Conservation (phyloP, 2,888 invertebrate genomes). For the Aphrophora alni region DNA sequence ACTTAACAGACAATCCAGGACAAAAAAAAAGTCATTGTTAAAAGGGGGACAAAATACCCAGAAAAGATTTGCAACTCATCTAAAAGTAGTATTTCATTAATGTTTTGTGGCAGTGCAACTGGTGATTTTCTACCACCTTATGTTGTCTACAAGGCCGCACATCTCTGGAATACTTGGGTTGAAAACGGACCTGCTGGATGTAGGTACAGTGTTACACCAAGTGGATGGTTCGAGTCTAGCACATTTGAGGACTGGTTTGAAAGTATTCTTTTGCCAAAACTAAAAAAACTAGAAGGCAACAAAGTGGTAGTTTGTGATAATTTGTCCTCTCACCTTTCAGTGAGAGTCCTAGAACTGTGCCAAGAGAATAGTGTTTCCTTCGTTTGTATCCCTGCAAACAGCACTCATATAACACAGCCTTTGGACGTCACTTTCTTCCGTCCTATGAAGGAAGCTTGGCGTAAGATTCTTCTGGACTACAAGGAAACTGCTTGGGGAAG, state of each 20-base stretch:
- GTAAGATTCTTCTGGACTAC: slow-evolving; percentile 36
- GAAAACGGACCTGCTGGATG: slow-evolving; percentile 54
- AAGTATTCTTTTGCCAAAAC: neutral
- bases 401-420: slow-evolving; percentile 44
- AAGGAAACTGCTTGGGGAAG: slow-evolving; percentile 16
- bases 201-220: slow-evolving; percentile 55
- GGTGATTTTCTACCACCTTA: slow-evolving; percentile 56
- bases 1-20: slow-evolving; percentile 29
- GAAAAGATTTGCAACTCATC: slow-evolving; percentile 26
- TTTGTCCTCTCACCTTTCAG: slow-evolving; percentile 48
- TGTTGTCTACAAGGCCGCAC: slow-evolving; percentile 56
- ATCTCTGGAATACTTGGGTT: slow-evolving; percentile 56
- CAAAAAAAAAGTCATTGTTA: slow-evolving; percentile 4
- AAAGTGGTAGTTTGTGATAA: slow-evolving; percentile 48
- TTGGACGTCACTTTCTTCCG: slow-evolving; percentile 48
- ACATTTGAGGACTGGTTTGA: slow-evolving; percentile 53
- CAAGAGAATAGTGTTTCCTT: slow-evolving; percentile 45
- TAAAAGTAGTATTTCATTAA: slow-evolving; percentile 54
- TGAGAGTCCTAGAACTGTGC: slow-evolving; percentile 49
- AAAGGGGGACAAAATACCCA: slow-evolving; percentile 25
- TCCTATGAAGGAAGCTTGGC: slow-evolving; percentile 38
- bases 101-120: slow-evolving; percentile 56
- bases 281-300: neutral
- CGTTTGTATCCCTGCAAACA: slow-evolving; percentile 40
- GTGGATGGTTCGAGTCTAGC: slow-evolving; percentile 55